These are phyloP conservation scores for Paraplagusia blochii DNA, from an alignment of 2,113 vertebrate species.

Conservation along the genomic window DNA sequence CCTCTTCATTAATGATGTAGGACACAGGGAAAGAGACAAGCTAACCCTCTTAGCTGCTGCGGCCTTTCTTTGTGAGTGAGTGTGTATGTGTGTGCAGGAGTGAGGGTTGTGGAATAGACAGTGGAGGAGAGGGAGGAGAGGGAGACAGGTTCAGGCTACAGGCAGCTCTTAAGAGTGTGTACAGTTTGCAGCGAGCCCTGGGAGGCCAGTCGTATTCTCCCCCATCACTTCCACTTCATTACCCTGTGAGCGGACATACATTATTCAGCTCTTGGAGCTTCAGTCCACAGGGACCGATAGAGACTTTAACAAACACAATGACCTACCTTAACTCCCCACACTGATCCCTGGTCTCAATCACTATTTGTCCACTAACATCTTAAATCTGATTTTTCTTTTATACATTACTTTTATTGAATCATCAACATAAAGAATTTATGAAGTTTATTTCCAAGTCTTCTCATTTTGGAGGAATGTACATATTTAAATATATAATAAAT, in stretches of 20 bases:
- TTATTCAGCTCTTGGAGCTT: conserved; percentile 72
- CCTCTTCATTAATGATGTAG: conserved; percentile 77
- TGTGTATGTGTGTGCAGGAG: conserved; percentile 21
- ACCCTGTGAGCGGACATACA: conserved; percentile 71
- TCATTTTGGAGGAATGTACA: too few relatives aligned
- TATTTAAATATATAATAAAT: too few relatives aligned
- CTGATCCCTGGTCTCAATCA: conserved; percentile 39
- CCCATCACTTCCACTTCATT: conserved; percentile 79
- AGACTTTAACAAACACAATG: conserved; percentile 75
- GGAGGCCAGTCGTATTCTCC: conserved; percentile 71
- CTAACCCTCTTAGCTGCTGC: conserved; percentile 71
- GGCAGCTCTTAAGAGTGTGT: conserved; percentile 70
- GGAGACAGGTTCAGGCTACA: conserved; percentile 57
- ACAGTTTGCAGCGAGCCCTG: conserved; percentile 70
- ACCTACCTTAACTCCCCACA: conserved; percentile 51
- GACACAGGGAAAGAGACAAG: conserved; percentile 73
- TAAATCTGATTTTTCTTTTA: conserved; percentile 4
- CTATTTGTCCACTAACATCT: conserved; percentile 22
- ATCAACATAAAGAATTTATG: too few relatives aligned
- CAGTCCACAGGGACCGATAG: conserved; percentile 69
- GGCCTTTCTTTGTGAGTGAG: conserved; percentile 20
- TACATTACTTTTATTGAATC: too few relatives aligned
- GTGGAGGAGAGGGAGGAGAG: conserved; percentile 42
- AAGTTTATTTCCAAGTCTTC: too few relatives aligned
- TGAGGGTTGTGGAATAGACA: conserved; percentile 21